Evolutionary conservation across 2,888 invertebrate genomes (phyloP).

Genomic region (Achlya flavicornis): DNA sequence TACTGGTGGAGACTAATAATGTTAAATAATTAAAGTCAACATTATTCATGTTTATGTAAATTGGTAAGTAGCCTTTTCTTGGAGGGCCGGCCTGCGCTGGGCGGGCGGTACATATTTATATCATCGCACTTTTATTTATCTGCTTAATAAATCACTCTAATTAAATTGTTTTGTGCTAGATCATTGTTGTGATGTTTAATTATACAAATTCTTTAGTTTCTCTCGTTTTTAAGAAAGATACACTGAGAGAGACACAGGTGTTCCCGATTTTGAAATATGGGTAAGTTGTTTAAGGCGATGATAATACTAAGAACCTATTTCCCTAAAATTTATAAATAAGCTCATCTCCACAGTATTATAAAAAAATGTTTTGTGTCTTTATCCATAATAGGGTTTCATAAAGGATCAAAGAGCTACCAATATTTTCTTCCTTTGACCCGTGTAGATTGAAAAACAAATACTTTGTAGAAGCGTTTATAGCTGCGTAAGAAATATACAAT

Average conservation of each 20-base stretch:
- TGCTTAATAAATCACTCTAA: constrained; percentile 1
- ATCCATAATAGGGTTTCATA: not conserved
- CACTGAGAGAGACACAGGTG: too few relatives aligned
- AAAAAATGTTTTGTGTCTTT: not conserved
- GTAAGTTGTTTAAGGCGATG: too few relatives aligned
- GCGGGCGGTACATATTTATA: constrained; percentile 1
- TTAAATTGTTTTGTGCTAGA: not conserved
- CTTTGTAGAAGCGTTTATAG: not conserved
- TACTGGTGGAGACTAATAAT: not conserved
- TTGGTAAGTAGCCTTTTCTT: constrained; percentile 14
- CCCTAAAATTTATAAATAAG: not conserved
- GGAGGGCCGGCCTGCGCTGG: not conserved
- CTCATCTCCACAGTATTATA: not conserved
- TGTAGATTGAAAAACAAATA: not conserved
- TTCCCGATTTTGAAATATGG: too few relatives aligned
- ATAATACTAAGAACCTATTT: not conserved
- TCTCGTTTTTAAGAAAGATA: not conserved
- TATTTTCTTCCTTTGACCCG: not conserved
- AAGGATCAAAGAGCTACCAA: not conserved
- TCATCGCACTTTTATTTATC: not conserved
- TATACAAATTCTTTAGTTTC: not conserved
- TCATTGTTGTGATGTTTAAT: not conserved
- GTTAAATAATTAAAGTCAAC: constrained; percentile 10
- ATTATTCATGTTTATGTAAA: constrained; percentile 31
- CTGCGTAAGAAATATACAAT: too few relatives aligned